phyloP scores from a whole-genome alignment of 2,113 vertebrate species.

The Paedocypris sp. region DNA sequence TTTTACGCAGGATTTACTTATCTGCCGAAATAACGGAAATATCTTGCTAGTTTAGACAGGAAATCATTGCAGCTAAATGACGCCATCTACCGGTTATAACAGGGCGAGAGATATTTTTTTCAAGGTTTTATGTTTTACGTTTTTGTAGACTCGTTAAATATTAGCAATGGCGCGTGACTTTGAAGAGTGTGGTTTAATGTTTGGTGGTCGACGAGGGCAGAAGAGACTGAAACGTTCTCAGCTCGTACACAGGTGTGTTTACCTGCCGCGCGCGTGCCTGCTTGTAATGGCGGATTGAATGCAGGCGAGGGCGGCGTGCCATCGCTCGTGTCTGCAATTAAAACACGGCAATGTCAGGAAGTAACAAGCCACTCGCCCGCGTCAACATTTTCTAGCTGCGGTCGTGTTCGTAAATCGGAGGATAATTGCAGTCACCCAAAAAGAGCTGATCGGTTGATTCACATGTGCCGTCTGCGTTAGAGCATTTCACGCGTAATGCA shows the following conservation, averaged over 20 bases:
- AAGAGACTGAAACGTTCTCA: no score
- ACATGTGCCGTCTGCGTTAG: background rate
- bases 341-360: conserved; percentile 2
- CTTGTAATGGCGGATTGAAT: background rate
- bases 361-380: background rate
- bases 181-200: no score
- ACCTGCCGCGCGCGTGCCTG: background rate
- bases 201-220: no score
- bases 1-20: no score
- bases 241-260: background rate
- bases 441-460: background rate
- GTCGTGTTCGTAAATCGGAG: no score
- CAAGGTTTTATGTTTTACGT: no score
- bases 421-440: background rate
- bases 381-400: background rate
- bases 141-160: no score
- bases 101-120: background rate
- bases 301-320: conserved; percentile 9
- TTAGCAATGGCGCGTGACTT: no score
- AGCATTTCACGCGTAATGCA: background rate
- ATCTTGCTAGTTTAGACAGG: background rate
- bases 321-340: background rate
- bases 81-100: background rate
- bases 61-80: background rate
- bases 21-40: no score